Evolutionary conservation across 2,113 vertebrate genomes (phyloP).

Genomic region (Mastomys coucha): DNA sequence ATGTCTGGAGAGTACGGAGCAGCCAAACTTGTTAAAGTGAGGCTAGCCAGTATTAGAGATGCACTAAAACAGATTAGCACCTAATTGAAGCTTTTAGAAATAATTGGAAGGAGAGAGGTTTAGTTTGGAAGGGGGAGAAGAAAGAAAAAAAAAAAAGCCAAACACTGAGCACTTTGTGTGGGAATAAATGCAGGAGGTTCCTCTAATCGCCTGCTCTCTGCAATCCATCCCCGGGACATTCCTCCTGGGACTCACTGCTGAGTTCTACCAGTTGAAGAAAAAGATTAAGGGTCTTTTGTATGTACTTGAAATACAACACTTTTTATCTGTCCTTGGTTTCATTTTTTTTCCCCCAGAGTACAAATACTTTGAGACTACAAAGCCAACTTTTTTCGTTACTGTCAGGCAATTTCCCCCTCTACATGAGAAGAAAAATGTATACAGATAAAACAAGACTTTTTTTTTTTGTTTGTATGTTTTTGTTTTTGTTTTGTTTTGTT

Average conservation of each 20-base stretch:
- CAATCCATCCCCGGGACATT: slow-evolving; percentile 48
- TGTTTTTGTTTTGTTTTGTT: no score
- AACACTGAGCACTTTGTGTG: slow-evolving; percentile 34
- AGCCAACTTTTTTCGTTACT: not conserved
- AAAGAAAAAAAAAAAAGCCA: not conserved
- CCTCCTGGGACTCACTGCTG: slow-evolving; percentile 40
- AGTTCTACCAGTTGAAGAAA: slow-evolving; percentile 35
- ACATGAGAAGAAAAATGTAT: not conserved
- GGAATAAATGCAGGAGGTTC: slow-evolving; percentile 18
- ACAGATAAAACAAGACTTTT: not conserved
- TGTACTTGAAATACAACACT: slow-evolving; percentile 35
- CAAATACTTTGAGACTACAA: slow-evolving; percentile 40
- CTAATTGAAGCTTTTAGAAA: slow-evolving; percentile 68
- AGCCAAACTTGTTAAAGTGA: slow-evolving; percentile 56
- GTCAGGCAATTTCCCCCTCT: not conserved
- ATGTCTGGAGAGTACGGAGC: slow-evolving; percentile 16
- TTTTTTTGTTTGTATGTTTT: no score
- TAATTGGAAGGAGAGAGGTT: slow-evolving; percentile 39
- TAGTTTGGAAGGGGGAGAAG: not conserved
- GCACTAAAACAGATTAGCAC: slow-evolving; percentile 66
- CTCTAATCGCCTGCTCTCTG: not conserved
- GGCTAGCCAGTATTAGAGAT: slow-evolving; percentile 60
- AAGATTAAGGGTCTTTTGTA: slow-evolving; percentile 56
- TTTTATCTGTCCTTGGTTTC: slow-evolving; percentile 21
- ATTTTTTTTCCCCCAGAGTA: not conserved